Conservation (phyloP, 1,140 invertebrate genomes). For the Andricus grossulariae region DNA sequence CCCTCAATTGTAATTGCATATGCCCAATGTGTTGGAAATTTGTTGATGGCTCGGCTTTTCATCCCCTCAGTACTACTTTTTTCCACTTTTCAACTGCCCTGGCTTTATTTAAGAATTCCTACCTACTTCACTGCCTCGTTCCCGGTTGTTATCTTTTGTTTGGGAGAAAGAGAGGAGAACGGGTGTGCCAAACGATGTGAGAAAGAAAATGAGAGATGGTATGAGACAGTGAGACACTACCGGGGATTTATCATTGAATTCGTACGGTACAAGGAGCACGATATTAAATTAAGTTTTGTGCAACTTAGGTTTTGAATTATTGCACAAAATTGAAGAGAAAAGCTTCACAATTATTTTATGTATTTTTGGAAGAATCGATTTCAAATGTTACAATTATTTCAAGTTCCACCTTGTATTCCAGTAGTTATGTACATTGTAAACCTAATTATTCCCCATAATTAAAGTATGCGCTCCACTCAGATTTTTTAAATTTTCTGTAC, state of each 20-base stretch:
- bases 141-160: slow-evolving; percentile 62
- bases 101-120: slow-evolving; percentile 42
- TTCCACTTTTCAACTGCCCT: slow-evolving; percentile 15
- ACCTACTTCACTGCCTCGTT: slow-evolving; percentile 39
- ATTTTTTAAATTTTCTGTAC: too few relatives aligned
- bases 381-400: too few relatives aligned
- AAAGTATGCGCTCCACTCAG: too few relatives aligned
- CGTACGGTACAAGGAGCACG: slow-evolving; percentile 40
- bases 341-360: slow-evolving; percentile 20
- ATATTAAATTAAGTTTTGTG: slow-evolving; percentile 65
- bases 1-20: slow-evolving; percentile 13
- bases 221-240: slow-evolving; percentile 46
- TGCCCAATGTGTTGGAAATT: slow-evolving; percentile 7
- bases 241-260: slow-evolving; percentile 57
- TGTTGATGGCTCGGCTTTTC: neutral
- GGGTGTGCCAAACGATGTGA: slow-evolving; percentile 29
- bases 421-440: too few relatives aligned
- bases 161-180: slow-evolving; percentile 29
- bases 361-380: neutral
- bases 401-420: too few relatives aligned
- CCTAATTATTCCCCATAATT: too few relatives aligned
- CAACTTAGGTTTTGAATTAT: slow-evolving; percentile 60
- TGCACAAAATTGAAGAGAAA: neutral
- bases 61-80: neutral
- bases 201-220: slow-evolving; percentile 39